Evolutionary conservation across 1,140 invertebrate genomes (phyloP).

Genomic region (Trialeurodes vaporariorum): DNA sequence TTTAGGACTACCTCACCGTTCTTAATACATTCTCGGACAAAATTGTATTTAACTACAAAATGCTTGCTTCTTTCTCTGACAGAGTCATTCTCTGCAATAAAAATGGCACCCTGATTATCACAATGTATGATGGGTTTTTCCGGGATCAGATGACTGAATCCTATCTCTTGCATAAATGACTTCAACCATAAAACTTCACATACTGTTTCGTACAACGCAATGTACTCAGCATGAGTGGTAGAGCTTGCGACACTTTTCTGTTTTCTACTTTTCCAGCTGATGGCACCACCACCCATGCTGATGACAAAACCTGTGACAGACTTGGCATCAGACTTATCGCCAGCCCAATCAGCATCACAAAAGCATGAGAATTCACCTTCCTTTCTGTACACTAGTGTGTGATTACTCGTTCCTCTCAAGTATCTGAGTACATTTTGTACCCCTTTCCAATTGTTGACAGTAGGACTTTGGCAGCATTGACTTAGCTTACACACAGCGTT

Average conservation of each 20-base stretch:
- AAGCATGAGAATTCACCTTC: constrained; percentile 14
- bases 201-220: constrained; percentile 21
- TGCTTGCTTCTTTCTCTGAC: not conserved
- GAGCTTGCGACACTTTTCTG: constrained; percentile 23
- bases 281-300: constrained; percentile 23
- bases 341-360: constrained; percentile 35
- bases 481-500: constrained; percentile 3
- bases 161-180: not conserved
- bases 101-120: constrained; percentile 7
- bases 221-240: constrained; percentile 26
- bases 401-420: not conserved
- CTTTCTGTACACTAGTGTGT: not conserved
- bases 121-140: not conserved
- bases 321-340: constrained; percentile 28
- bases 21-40: constrained; percentile 1
- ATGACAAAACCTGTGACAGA: constrained; percentile 34
- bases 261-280: too few species aligned
- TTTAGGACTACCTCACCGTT: too few species aligned
- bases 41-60: not conserved
- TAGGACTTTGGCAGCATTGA: not conserved
- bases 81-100: not conserved
- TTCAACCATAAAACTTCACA: constrained; percentile 16
- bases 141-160: too few species aligned
- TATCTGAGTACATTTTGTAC: not conserved
- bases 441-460: not conserved